Base-by-base conservation (phyloP, 2,888 invertebrate genomes). In the Sminthurides aquaticus region DNA sequence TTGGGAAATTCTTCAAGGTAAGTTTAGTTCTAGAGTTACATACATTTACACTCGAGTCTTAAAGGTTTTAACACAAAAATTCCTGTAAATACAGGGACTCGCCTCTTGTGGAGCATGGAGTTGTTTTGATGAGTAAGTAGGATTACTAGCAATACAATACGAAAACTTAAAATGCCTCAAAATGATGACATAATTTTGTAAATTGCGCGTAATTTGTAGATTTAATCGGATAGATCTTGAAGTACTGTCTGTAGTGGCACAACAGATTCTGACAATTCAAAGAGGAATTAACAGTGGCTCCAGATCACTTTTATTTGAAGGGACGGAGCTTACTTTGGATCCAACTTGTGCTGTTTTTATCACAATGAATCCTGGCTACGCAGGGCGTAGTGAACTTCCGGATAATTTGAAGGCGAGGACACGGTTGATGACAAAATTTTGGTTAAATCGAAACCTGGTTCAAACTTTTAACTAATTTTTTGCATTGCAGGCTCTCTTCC, bases 101-200 rank as follows among this genome's bases (percentile, higher is more conserved):
- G 91, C 90, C 0, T 91, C 91, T 77, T 87, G 92, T 15, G 95
- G 95, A 20, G 91, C 93, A 0, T 94, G 93, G 93, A 88, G 91
- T 8, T 94, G 93, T 78, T 93, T 94, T 81, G 93, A 94, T 79
- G 80, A 81, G 75, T 72, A 49, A 26, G 63, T 28, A 43, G n/a
- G n/a, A n/a, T n/a, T n/a, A n/a, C n/a, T n/a, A n/a, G n/a, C n/a
- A n/a, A n/a, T n/a, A n/a, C n/a, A n/a, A n/a, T n/a, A n/a, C n/a
- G n/a, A n/a, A n/a, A n/a, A n/a, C n/a, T n/a, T n/a, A n/a, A n/a
- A n/a, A n/a, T n/a, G n/a, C n/a, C n/a, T 96, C 80, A 95, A 96
- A 25, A 25, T 60, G 43, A 8, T 27, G n/a, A 18, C 28, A 15
- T 8, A 48, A 22, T 27, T 22, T 59, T 34, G 8, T 3, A 34